phyloP scores from a whole-genome alignment of 2,797 vertebrate genomes.

The Natrix natrix region DNA sequence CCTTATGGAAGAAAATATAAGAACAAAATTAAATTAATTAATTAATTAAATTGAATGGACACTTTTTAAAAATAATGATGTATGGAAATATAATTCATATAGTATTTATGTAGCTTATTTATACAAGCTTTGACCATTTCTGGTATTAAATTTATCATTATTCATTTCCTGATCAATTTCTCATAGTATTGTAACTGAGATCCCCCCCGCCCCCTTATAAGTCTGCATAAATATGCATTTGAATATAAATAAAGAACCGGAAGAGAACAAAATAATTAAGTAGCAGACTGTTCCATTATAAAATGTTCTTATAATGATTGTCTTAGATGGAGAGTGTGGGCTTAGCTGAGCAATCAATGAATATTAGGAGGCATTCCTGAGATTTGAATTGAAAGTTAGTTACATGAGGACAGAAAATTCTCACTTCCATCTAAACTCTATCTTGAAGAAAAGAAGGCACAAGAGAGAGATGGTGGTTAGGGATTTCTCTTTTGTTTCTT shows the following conservation, averaged over 20 bases:
- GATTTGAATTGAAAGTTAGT: background rate
- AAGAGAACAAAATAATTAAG: background rate
- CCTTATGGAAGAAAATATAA: background rate
- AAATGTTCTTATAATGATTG: background rate
- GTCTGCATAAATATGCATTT: background rate
- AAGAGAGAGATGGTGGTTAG: background rate
- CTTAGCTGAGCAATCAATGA: background rate
- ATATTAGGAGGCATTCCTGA: background rate
- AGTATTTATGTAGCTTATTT: slow-evolving; percentile 2
- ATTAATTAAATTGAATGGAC: background rate
- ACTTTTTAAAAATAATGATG: background rate
- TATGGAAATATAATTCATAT: background rate
- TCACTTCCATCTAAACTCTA: background rate
- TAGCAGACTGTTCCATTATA: background rate
- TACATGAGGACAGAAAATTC: background rate
- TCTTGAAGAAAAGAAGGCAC: background rate
- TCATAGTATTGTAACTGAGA: slow-evolving; percentile 5
- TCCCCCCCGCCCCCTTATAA: background rate
- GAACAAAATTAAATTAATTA: background rate
- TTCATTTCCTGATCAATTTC: slow-evolving; percentile 19
- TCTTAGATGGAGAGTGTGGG: background rate
- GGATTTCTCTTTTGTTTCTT: background rate
- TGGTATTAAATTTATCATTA: slow-evolving; percentile 3
- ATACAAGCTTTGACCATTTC: background rate
- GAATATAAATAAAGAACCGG: background rate